Evolutionary conservation across 2,113 vertebrate species (phyloP), one percentile per base, ranked within the genome.

Genomic region (Myotis davidii): DNA sequence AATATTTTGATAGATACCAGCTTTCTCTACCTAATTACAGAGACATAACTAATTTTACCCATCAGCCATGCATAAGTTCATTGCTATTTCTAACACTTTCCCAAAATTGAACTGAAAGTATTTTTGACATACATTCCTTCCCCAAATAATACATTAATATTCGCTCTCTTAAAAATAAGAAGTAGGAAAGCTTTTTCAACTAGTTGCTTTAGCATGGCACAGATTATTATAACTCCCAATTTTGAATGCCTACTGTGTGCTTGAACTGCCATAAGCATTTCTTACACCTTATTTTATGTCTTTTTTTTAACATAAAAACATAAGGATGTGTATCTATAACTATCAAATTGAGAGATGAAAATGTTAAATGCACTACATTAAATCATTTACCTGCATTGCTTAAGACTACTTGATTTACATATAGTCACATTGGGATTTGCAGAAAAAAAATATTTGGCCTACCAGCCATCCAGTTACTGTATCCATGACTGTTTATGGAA

Each of bases 1-100:
- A 97, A 97, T 97, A 97, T 97, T 97, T 97, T 98, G 96, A 97
- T 97, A 96, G 96, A 96, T 92, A 97, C 88, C 92, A 98, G 92
- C 82, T 95, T 97, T 97, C 52, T 86, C 85, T 94, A 90, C 82
- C 92, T 97, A 97, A 98, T 98, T 97, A 96, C 81, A 97, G 32
- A 97, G 97, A 95, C 78, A 86, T 94, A 95, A 94, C 96, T 97
- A 97, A 96, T 97, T 97, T 98, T 96, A 96, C 65, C 82, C 94
- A 96, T 96, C 95, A 97, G 61, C 88, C 86, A 85, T 86, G 79
- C 76, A 45, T 84, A 96, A 97, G 96, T 97, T 97, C 96, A 96
- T 74, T 95, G 94, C 96, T 97, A 97, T 96, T 98, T 96, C 93
- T 84, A 96, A 96, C 65, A 89, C 70, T 97, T 93, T 65, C 52